A percentile compares a stretch with the other conserved stretches of the same genome.
phyloP scores from a whole-genome alignment of 2,797 vertebrate genomes.

The Sebastes alutus region DNA sequence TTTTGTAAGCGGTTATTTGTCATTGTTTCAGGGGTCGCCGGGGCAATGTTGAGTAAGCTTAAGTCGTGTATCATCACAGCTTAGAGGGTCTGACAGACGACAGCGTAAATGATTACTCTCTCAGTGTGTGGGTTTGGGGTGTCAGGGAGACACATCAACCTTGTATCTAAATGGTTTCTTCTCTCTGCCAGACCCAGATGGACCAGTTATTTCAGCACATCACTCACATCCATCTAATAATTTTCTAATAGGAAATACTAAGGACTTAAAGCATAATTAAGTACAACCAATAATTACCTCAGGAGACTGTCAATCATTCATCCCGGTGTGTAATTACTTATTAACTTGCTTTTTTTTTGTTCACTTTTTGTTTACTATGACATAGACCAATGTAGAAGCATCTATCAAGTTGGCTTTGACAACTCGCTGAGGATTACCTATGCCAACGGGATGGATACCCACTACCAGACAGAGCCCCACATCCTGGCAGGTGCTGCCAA shows the following conservation, averaged over 20 bases:
- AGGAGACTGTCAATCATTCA: background rate
- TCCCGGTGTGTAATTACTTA: background rate
- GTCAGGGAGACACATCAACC: constrained; percentile 62
- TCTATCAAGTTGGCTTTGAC: constrained; percentile 95
- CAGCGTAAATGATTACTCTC: constrained; percentile 74
- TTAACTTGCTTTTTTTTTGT: constrained; percentile 24
- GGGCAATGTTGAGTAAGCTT: constrained; percentile 76
- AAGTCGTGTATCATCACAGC: constrained; percentile 74
- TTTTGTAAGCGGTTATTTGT: constrained; percentile 64
- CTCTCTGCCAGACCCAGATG: constrained; percentile 54
- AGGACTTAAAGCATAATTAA: background rate
- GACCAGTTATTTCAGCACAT: constrained; percentile 43
- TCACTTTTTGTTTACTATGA: constrained; percentile 32
- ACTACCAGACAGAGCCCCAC: constrained; percentile 97
- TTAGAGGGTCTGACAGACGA: constrained; percentile 60
- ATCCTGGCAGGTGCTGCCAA: constrained; percentile 95
- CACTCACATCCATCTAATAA: constrained; percentile 31
- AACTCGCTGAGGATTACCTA: constrained; percentile 94
- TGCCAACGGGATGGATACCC: constrained; percentile 95
- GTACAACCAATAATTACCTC: background rate
- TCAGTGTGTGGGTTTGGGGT: constrained; percentile 55
- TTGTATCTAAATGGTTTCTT: constrained; percentile 65
- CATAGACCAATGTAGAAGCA: constrained; percentile 94
- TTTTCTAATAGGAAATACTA: constrained; percentile 29
- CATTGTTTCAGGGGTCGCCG: constrained; percentile 67